These are phyloP conservation scores for Poecilus cupreus DNA, from an alignment of 2,888 invertebrate species.

Conservation along the genomic window DNA sequence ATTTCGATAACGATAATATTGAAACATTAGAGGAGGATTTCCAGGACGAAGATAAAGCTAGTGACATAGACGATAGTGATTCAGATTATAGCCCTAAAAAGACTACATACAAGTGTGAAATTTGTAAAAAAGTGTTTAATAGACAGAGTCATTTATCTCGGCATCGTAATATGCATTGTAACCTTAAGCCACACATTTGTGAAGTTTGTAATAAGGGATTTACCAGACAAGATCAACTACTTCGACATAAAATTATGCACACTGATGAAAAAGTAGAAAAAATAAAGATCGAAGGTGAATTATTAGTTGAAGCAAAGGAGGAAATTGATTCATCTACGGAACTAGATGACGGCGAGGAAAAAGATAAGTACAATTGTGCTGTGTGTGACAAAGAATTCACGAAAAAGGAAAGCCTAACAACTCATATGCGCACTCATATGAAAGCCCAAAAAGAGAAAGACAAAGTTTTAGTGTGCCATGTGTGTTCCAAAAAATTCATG, in stretches of 20 bases:
- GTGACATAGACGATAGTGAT: constrained; percentile 57
- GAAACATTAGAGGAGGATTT: constrained; percentile 48
- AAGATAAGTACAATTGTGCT: constrained; percentile 70
- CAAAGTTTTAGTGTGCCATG: constrained; percentile 71
- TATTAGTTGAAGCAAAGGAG: constrained; percentile 53
- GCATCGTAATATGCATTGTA: constrained; percentile 63
- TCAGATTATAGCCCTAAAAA: constrained; percentile 54
- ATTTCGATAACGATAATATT: constrained; percentile 1
- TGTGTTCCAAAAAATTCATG: constrained; percentile 75
- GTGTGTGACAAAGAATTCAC: constrained; percentile 75
- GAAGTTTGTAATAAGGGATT: constrained; percentile 68
- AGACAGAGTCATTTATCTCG: constrained; percentile 66
- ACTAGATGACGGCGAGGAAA: constrained; percentile 62
- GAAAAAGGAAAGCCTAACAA: constrained; percentile 74
- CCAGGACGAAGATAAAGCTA: constrained; percentile 61
- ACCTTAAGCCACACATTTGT: constrained; percentile 67
- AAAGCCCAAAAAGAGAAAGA: constrained; percentile 72
- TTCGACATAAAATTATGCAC: constrained; percentile 69
- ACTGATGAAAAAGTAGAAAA: constrained; percentile 66
- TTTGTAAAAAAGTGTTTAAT: constrained; percentile 74
- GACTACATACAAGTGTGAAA: constrained; percentile 68
- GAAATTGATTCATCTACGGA: constrained; percentile 60
- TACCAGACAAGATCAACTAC: constrained; percentile 67
- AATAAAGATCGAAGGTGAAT: constrained; percentile 59
- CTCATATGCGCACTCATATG: constrained; percentile 70